Base-by-base conservation (phyloP, 2,797 vertebrate species). In the Acestrorhynchus altus region DNA sequence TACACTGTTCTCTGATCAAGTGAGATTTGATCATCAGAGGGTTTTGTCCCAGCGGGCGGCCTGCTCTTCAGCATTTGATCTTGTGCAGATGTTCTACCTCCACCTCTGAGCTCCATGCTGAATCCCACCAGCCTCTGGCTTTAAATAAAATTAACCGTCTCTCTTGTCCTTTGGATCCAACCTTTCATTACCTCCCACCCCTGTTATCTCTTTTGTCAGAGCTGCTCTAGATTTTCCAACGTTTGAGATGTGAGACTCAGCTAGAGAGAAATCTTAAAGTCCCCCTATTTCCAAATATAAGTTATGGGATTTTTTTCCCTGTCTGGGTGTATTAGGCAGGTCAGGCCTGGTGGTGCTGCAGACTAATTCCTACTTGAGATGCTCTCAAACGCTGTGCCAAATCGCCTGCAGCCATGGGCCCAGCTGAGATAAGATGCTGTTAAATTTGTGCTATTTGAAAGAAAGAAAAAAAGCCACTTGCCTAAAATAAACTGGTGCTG, bases 261-360 rank as follows among this genome's bases (percentile, higher is more conserved):
- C 47, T n/a, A 15, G 16, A 12, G 66, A 6, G 0, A 77, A 72
- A 79, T 83, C 84, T 54, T 24, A 68, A 54, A 83, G 78, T 85
- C 81, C 87, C 67, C 26, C 31, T 77, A 68, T 71, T 77, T 80
- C 86, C 80, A 74, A 49, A 81, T 75, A 61, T 73, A 84, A 84
- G 81, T 85, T 89, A 87, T 83, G 74, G 76, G 86, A 83, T 87
- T 81, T 12, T 35, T 72, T 81, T 83, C 72, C n/a, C 81, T 87
- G 86, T 91, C 86, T 83, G 74, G 80, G 81, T 61, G 84, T 76
- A 86, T 92, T 90, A 89, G 81, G 76, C 84, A 84, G 87, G 87
- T 88, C 86, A 80, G 83, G 76, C 73, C 42, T 59, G 72, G 15
- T 54, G 16, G 47, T 59, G 61, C 35, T 31, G 46, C 56, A 39